A percentile compares a stretch with the other conserved stretches of the same genome.
Evolutionary conservation across 2,797 vertebrate species (phyloP).

Genomic region (Acanthurus lineatus): DNA sequence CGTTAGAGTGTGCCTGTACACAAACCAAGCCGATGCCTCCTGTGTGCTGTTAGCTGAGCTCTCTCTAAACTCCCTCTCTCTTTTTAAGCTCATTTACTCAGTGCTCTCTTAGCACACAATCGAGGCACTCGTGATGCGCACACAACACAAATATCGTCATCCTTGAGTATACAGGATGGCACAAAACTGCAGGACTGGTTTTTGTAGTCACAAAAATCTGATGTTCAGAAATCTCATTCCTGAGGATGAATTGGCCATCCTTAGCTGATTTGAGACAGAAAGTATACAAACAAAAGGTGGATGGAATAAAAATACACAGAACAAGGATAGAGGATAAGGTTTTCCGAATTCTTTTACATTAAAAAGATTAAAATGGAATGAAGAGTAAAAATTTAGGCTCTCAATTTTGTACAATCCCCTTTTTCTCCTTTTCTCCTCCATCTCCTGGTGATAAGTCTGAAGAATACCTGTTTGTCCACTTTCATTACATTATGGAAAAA

Average conservation of each 20-base stretch:
- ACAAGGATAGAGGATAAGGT: slow-evolving; percentile 20
- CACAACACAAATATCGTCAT: slow-evolving; percentile 59
- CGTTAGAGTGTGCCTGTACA: slow-evolving; percentile 69
- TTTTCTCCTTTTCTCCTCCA: slow-evolving; percentile 1
- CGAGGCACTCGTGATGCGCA: slow-evolving; percentile 49
- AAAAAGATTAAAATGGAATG: slow-evolving; percentile 39
- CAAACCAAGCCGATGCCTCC: slow-evolving; percentile 69
- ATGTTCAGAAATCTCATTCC: slow-evolving; percentile 19
- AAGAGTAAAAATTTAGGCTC: slow-evolving; percentile 46
- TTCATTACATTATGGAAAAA: slow-evolving; percentile 33
- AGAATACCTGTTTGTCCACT: slow-evolving; percentile 53
- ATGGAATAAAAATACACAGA: slow-evolving; percentile 22
- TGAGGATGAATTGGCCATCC: slow-evolving; percentile 29
- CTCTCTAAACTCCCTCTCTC: slow-evolving; percentile 77
- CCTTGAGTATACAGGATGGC: slow-evolving; percentile 17
- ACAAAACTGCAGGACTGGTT: slow-evolving; percentile 20
- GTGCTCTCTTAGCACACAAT: slow-evolving; percentile 61
- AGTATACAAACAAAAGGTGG: slow-evolving; percentile 2
- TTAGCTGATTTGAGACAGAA: slow-evolving; percentile 8
- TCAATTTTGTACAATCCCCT: slow-evolving; percentile 36
- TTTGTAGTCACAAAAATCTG: slow-evolving; percentile 21
- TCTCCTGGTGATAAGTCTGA: slow-evolving; percentile 38
- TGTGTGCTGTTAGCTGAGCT: slow-evolving; percentile 65
- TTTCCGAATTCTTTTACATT: slow-evolving; percentile 31
- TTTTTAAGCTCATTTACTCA: slow-evolving; percentile 78